Conservation (phyloP, 2,888 invertebrate genomes). For the Acleris holmiana region DNA sequence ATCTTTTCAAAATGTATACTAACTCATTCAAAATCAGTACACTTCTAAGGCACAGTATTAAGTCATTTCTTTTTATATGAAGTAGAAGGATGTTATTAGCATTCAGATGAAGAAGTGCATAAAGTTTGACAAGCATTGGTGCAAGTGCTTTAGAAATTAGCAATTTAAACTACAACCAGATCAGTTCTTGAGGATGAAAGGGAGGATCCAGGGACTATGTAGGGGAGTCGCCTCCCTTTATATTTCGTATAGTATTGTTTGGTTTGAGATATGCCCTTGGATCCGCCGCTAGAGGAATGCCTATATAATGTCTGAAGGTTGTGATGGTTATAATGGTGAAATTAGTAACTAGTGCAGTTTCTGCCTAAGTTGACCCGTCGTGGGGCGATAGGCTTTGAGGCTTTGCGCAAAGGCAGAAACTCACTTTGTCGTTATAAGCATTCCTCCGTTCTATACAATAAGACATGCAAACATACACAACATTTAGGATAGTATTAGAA, state of each 20-base stretch:
- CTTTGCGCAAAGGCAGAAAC: constrained; percentile 6
- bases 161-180: neutral
- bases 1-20: no score
- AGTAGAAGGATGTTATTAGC: constrained; percentile 13
- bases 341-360: neutral
- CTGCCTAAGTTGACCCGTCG: neutral
- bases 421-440: constrained; percentile 17
- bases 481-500: neutral
- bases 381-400: neutral
- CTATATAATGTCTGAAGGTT: constrained; percentile 1
- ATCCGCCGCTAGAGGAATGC: constrained; percentile 21
- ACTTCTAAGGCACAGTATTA: no score
- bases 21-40: no score
- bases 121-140: constrained; percentile 21
- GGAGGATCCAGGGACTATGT: neutral
- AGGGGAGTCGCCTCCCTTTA: neutral
- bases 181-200: neutral
- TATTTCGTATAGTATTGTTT: neutral
- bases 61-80: no score
- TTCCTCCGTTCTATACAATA: constrained; percentile 8
- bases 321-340: no score
- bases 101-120: constrained; percentile 17
- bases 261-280: neutral
- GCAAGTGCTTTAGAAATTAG: constrained; percentile 2
- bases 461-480: constrained; percentile 10